Evolutionary conservation across 2,888 invertebrate genomes (phyloP), one percentile per base, ranked within the genome.

Genomic region (Cataglyphis altisquamis): DNA sequence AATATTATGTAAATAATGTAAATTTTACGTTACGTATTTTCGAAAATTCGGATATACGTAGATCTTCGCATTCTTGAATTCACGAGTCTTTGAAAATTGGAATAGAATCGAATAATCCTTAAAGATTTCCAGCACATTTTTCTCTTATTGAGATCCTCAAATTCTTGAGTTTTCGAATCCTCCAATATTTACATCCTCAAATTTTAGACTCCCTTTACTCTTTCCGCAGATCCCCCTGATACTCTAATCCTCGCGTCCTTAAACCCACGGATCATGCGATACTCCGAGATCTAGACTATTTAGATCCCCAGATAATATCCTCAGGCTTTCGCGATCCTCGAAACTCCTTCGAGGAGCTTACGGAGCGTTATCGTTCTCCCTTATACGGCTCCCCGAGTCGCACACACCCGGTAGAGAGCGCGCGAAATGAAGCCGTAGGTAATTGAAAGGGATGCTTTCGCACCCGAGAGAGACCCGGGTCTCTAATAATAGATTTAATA

Each of bases 401-500:
- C 83, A 77, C 82, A 68, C 83, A 83, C 60, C 77, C 83, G 85
- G 74, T 72, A 74, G 84, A 78, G 83, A 82, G 86, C 67, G 82
- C 84, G 87, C 89, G 80, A 89, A 89, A 91, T 89, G 89, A 90
- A 91, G 86, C 87, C 84, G 90, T 90, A 88, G 92, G 91, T 94
- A 94, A 94, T 94, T 93, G 93, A 93, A 94, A 94, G 94, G 92
- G 93, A 93, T 93, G 93, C 93, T 91, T 92, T 91, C 90, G 90
- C 90, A 88, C 85, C 88, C 90, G 85, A 86, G n/a, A 52, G 48
- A 52, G 72, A 12, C 45, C 72, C 77, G 87, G 82, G 84, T 78
- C 81, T 85, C 94, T 94, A 94, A 94, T 94, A 94, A 94, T 94
- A 94, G 93, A 94, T 94, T 94, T 94, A 94, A 94, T 94, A 94